phyloP scores from a whole-genome alignment of 2,113 vertebrate species.

The Muscicapa adusta region DNA sequence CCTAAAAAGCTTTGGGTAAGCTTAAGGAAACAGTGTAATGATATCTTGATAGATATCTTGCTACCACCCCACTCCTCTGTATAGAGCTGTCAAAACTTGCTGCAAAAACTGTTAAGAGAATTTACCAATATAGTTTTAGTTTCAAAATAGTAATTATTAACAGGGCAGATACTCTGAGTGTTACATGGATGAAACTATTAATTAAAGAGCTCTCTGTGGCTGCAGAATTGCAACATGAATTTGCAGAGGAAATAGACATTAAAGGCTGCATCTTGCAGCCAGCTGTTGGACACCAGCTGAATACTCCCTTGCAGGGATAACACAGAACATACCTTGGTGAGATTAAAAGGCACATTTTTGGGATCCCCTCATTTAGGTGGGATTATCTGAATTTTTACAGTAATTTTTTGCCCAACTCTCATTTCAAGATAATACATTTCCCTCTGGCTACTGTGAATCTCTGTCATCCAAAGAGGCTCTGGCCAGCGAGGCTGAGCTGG shows the following conservation, averaged over 20 bases:
- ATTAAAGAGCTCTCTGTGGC: slow-evolving; percentile 15
- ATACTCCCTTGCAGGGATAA: neutral
- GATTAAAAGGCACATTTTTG: neutral
- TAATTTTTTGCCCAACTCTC: neutral
- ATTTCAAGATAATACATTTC: neutral
- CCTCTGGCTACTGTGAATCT: neutral
- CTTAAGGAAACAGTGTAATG: neutral
- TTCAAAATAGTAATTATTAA: neutral
- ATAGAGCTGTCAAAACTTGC: neutral
- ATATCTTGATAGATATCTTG: neutral
- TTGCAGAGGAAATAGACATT: neutral
- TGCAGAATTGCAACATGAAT: neutral
- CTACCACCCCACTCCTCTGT: neutral
- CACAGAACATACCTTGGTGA: neutral
- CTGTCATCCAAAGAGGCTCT: neutral
- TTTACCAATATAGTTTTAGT: neutral
- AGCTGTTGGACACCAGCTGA: slow-evolving; percentile 32
- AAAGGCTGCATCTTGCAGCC: slow-evolving; percentile 43
- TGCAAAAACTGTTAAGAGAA: neutral
- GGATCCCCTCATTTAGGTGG: neutral
- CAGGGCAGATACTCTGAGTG: neutral
- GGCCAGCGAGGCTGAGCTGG: neutral
- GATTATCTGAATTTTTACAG: neutral
- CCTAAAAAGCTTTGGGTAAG: neutral
- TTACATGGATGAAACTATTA: neutral